Evolutionary conservation across 2,888 invertebrate species (phyloP), one percentile per base, ranked within the genome.

Genomic region (Caprella mutica): DNA sequence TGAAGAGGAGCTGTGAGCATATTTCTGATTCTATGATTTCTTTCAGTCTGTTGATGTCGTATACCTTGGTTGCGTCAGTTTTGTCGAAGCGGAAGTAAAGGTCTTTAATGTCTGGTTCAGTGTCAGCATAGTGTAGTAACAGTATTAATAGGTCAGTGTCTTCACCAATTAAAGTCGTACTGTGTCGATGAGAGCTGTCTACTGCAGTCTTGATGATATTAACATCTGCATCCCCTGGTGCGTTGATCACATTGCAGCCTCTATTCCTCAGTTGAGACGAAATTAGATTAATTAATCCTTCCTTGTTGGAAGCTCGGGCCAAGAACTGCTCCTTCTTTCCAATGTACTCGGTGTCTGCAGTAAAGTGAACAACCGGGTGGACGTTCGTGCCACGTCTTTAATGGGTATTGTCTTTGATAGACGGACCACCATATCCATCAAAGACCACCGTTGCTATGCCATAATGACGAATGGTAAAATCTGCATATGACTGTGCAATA

Each of bases 151-250:
- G 23, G 35, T 52, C 52, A 23, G 38, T 52, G 52, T 52, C 52
- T 21, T 52, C 38, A 24, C 52, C 39, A 23, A 52, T 52, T 38
- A 52, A 23, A 24, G 38, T 38, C 14, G 52, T 52, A 23, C 23
- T 24, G 23, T 30, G 12, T 19, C n/a, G 5, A 8, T 19, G 9
- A 5, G 33, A 17, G 21, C 5, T 23, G 24, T 9, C 8, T 21
- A 48, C 55, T 59, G 55, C 55, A 40, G 46, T 27, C 2, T 33
- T 23, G 29, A 44, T 43, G 40, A 58, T 58, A 48, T 58, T 56
- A 4, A 58, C 55, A 58, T 58, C 56, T 48, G 56, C 56, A 59
- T 58, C 56, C 33, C 58, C 58, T 19, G 48, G 39, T 58, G 58
- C 58, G 17, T 58, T 19, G 44, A 43, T 27, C 19, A 58, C 54